Percentiles rank a stretch among this genome's conserved stretches.
Conservation (phyloP, 2,888 invertebrate genomes). For the Bombyx huttoni region DNA sequence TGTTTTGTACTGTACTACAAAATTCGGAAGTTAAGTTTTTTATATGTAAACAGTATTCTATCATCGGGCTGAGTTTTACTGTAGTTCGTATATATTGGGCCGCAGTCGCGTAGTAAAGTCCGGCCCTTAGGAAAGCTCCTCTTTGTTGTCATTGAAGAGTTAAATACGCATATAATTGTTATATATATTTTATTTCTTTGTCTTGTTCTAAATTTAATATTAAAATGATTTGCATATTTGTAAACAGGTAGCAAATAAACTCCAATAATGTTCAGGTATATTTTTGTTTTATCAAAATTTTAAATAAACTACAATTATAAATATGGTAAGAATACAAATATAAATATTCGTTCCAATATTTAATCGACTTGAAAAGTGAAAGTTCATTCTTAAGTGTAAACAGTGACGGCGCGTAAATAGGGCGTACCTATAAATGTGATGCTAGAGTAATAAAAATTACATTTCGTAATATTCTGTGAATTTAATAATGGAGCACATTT, state of each 20-base stretch:
- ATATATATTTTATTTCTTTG: too few species aligned
- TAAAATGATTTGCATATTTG: not conserved
- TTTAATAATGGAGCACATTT: too few species aligned
- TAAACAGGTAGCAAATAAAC: constrained; percentile 1
- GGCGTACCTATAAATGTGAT: too few species aligned
- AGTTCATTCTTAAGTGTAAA: too few species aligned
- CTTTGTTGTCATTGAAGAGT: not conserved
- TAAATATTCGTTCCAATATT: not conserved
- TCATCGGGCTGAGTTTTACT: not conserved
- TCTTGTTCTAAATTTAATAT: not conserved
- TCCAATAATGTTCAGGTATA: constrained; percentile 12
- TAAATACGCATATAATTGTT: not conserved
- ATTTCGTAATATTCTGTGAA: too few species aligned
- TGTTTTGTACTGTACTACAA: not conserved
- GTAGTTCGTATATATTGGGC: not conserved
- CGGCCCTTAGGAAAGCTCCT: not conserved
- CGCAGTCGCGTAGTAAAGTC: not conserved
- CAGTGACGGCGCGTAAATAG: too few species aligned
- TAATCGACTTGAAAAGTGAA: too few species aligned
- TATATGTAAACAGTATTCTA: not conserved
- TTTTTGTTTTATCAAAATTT: not conserved
- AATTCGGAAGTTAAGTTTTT: not conserved
- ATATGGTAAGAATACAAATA: not conserved
- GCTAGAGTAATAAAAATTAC: too few species aligned
- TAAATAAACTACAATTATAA: not conserved